Base-by-base conservation (phyloP, 2,113 vertebrate species). In the Sapajus apella region DNA sequence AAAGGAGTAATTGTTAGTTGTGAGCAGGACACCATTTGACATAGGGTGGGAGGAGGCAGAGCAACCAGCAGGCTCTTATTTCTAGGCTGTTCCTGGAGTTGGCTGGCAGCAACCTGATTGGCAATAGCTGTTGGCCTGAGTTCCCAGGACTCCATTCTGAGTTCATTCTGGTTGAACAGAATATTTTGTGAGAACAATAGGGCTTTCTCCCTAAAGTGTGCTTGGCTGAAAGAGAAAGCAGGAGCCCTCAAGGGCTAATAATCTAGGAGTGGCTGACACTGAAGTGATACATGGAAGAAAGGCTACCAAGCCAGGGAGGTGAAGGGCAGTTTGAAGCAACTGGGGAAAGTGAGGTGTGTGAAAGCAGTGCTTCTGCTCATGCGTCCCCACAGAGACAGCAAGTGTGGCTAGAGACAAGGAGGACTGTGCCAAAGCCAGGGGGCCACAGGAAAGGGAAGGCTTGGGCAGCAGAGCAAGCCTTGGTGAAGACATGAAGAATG, bases 11-110 rank as follows among this genome's bases (percentile, higher is more conserved):
- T 93, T 97, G 61, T 93, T 55, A 91, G 47, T 47, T 76, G 35
- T 66, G 66, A 55, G 17, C 30, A 81, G 16, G 37, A 83, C n/a
- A 32, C 25, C 66, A 64, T 43, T 52, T 45, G 61, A 73, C 7
- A 12, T 6, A 21, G 27, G 2, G 50, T 68, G 25, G 56, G 70
- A 50, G 56, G 47, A 94, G 56, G 56, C 30, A 40, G 21, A 96
- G 55, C 14, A 82, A 64, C 21, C 43, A 25, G 43, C 66, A 50
- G 43, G 50, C 50, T 81, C 68, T 87, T 45, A 37, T 47, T 72
- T 85, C 14, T 61, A 66, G 79, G n/a, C 23, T 76, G 58, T 97
- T 98, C 97, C 87, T 77, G 52, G 95, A 97, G 95, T 27, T 87
- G 61, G 70, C 56, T 76, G 37, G 56, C 68, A 86, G 40, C 30